Percentiles rank a stretch among this genome's conserved stretches.
Evolutionary conservation across 2,797 vertebrate species (phyloP).

Genomic region (Numenius phaeopus): DNA sequence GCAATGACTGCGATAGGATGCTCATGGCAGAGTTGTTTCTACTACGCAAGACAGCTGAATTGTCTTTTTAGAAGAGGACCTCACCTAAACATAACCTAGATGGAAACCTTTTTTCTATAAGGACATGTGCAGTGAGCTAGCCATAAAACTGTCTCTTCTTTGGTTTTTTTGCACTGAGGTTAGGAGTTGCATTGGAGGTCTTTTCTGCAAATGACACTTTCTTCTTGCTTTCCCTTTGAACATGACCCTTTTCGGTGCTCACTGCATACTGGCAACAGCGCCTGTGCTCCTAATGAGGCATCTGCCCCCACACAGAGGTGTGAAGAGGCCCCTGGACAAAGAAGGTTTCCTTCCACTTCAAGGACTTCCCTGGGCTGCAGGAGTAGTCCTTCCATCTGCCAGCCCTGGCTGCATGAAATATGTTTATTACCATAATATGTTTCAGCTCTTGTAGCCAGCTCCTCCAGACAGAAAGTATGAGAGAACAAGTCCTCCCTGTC

Average conservation of each 20-base stretch:
- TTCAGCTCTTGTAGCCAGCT: neutral
- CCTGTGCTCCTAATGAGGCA: neutral
- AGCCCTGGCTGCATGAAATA: neutral
- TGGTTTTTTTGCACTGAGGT: neutral
- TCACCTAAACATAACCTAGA: neutral
- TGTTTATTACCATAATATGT: neutral
- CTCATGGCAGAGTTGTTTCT: neutral
- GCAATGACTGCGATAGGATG: neutral
- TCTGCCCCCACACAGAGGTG: neutral
- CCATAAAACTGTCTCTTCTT: neutral
- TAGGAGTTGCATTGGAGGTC: accelerated
- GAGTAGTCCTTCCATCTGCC: neutral
- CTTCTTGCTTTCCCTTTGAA: neutral
- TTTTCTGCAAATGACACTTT: neutral
- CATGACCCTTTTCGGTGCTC: neutral
- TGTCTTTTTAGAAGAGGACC: neutral
- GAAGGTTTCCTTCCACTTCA: neutral
- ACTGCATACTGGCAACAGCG: accelerated
- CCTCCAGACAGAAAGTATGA: neutral
- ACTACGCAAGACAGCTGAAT: neutral
- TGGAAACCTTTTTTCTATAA: neutral
- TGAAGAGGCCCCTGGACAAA: neutral
- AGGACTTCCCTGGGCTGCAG: neutral
- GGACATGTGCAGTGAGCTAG: neutral
- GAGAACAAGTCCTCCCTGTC: neutral